Percentiles rank a stretch among this genome's conserved stretches.
Evolutionary conservation across 2,888 invertebrate genomes (phyloP).

Genomic region (Ligdia adustata): DNA sequence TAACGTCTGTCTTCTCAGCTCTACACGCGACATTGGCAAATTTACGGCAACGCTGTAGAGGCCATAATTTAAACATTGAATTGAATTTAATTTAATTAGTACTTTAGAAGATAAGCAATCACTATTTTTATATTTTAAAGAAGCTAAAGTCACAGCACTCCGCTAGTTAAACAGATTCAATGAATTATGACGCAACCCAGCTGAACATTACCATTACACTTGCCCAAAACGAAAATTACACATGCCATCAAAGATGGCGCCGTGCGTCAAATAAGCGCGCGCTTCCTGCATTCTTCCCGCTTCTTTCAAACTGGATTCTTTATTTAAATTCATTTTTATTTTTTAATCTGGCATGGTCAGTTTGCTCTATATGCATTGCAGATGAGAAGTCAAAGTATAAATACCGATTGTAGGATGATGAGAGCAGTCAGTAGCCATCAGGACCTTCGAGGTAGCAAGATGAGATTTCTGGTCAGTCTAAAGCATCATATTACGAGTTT

Average conservation of each 20-base stretch:
- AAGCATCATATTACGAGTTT: constrained; percentile 2
- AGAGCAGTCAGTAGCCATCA: constrained; percentile 70
- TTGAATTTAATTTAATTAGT: too few species aligned
- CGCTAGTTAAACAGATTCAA: not conserved
- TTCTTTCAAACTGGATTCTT: constrained; percentile 29
- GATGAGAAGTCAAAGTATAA: constrained; percentile 58
- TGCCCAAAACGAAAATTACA: constrained; percentile 36
- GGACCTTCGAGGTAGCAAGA: constrained; percentile 57
- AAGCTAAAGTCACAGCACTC: too few species aligned
- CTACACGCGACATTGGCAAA: too few species aligned
- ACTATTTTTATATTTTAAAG: too few species aligned
- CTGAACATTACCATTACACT: constrained; percentile 5
- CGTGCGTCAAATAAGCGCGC: constrained; percentile 57
- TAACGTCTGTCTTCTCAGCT: too few species aligned
- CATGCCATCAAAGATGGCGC: constrained; percentile 46
- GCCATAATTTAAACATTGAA: too few species aligned
- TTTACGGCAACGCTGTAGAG: too few species aligned
- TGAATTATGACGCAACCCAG: constrained; percentile 34
- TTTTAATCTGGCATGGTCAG: constrained; percentile 44
- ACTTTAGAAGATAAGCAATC: too few species aligned
- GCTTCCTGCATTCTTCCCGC: constrained; percentile 78
- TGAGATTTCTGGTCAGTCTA: constrained; percentile 77
- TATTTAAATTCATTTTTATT: constrained; percentile 42
- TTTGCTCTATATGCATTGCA: constrained; percentile 52
- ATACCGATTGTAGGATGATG: constrained; percentile 55